Base-by-base conservation (phyloP, 2,113 vertebrate species). In the Sinosuthora webbiana region DNA sequence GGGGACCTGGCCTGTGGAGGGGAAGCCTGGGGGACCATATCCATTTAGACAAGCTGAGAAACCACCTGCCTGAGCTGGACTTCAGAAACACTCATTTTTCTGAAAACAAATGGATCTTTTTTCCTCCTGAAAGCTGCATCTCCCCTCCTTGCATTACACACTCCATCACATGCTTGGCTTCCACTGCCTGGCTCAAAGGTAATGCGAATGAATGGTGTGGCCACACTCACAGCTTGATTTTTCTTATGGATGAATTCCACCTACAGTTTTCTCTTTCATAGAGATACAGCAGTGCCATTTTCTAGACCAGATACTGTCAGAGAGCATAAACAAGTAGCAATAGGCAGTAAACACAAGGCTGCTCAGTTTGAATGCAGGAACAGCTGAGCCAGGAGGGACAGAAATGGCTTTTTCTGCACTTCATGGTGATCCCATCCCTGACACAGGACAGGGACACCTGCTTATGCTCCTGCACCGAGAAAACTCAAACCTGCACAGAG, bases 401-500 rank as follows among this genome's bases (percentile, higher is more conserved):
- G 31, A 69, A 89, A 21, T 23, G 64, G 65, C 37, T 30, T 41
- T n/a, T 91, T 31, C 64, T 41, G 39, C 39, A 41, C 39, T 41
- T 41, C 39, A 41, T 41, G 39, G 39, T 41, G 39, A 41, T 41
- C 39, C 39, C 39, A 41, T 41, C 39, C 39, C 39, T 0, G 0
- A 42, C n/a, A n/a, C 0, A 0, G 49, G 20, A 53, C 45, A n/a
- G 21, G 11, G 24, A 39, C 44, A 23, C 6, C 15, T 27, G 15
- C 31, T 39, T 6, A 60, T 1, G 0, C 3, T 15, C 47, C 47
- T 69, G 53, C 42, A 17, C 21, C 42, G 39, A 22, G 9, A 10
- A 5, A 74, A 15, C 39, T 22, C 20, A 6, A 74, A 6, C 5
- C 5, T n/a, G n/a, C n/a, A 4, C 9, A 13, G 37, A 23, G 39